Base-by-base conservation (phyloP, 2,888 invertebrate genomes). In the Scelioninae gen. 2 region DNA sequence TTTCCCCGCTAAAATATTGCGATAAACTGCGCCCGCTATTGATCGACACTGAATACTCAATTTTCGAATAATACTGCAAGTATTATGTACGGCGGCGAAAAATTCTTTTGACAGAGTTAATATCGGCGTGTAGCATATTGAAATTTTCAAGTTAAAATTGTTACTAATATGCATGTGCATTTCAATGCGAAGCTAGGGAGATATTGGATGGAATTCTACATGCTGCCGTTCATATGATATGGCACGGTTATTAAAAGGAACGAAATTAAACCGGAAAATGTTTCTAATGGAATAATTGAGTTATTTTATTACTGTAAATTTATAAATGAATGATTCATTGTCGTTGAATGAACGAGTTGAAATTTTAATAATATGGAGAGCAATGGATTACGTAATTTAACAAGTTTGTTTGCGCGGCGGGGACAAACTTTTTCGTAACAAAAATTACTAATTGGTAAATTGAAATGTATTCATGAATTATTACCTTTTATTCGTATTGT, bases 151-250 rank as follows among this genome's bases (percentile, higher is more conserved):
- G 28, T 55, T 65, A 55, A 65, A 65, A 55, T 52, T 52, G 35
- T 52, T 53, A 64, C 53, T 53, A 53, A 64, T 64, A 53, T 64
- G 63, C 52, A 64, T 64, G 45, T 64, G 63, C 52, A 63, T 63
- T 25, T 63, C 19, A n/a, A 41, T 43, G 35, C 25, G 15, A 53
- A 22, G 15, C 9, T 18, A 39, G 3, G 25, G 15, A 11, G 25
- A 53, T 64, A 53, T 52, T 45, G 45, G 35, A 52, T 53, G 13
- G 37, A 53, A 16, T 64, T 53, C 22, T 64, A 35, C 16, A 53
- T 11, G 35, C 35, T 53, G 37, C 46, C 3, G 48, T 48, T 60
- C 46, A 18, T 57, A 57, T 57, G 41, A 43, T 11, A 3, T 11
- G 31, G 13, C 13, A 13, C 45, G 45, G 11, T 7, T 13, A 43